A percentile compares a stretch with the other conserved stretches of the same genome.
Evolutionary conservation across 1,140 invertebrate genomes (phyloP).

Genomic region (Carcinoscorpius rotundicauda): DNA sequence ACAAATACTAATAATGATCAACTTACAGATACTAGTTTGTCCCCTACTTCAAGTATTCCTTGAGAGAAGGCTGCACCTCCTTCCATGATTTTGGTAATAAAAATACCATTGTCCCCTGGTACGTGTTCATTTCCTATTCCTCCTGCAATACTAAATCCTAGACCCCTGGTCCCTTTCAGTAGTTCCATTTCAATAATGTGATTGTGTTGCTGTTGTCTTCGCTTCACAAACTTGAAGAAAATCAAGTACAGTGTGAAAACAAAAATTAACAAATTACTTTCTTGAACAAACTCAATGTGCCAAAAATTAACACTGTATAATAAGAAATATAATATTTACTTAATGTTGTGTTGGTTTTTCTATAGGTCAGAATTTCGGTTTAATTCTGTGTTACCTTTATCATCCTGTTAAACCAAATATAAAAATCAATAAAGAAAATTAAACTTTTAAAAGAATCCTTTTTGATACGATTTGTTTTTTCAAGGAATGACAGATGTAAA

Average conservation of each 20-base stretch:
- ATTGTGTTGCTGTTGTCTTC: constrained; percentile 32
- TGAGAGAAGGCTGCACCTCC: constrained; percentile 88
- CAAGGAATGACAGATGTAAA: no score
- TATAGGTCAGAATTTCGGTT: neutral
- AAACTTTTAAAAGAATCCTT: no score
- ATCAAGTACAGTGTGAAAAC: neutral
- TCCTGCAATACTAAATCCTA: constrained; percentile 94
- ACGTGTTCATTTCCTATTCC: constrained; percentile 95
- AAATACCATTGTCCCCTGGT: constrained; percentile 95
- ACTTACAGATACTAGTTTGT: constrained; percentile 50
- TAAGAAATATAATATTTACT: constrained; percentile 1
- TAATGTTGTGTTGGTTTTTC: constrained; percentile 4
- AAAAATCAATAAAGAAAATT: no score
- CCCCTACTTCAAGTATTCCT: constrained; percentile 76
- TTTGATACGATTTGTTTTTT: no score
- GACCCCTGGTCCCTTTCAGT: constrained; percentile 77
- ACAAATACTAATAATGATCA: no score
- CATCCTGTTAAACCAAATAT: no score
- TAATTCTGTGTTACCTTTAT: no score
- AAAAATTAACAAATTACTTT: neutral
- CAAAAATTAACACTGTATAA: neutral
- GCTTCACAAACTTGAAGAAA: constrained; percentile 44
- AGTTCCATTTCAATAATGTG: constrained; percentile 71
- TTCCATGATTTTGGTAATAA: constrained; percentile 96
- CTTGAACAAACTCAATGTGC: no score